Base-by-base conservation (phyloP, 1,140 invertebrate genomes). In the Drusus annulatus region DNA sequence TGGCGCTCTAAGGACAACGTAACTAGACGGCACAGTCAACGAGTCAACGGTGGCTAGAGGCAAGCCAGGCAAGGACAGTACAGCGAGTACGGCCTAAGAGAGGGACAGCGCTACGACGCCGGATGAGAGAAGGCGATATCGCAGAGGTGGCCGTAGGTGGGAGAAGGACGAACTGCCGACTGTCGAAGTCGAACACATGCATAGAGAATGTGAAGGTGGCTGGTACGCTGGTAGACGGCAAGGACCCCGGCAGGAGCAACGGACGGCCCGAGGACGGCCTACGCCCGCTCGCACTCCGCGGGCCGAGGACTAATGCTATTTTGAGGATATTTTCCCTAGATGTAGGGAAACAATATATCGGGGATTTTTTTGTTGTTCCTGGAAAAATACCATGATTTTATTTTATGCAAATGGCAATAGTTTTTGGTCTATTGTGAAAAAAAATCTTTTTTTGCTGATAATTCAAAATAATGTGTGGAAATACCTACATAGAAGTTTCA, bases 161-260 rank as follows among this genome's bases (percentile, higher is more conserved):
- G 75, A 77, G 36, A 77, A 63, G 75, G 75, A 77, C 75, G 45
- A 62, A 51, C 36, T 45, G 36, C n/a, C n/a, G n/a, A n/a, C n/a
- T n/a, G n/a, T n/a, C n/a, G n/a, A n/a, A n/a, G n/a, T 13, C 36
- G 36, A 45, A 45, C 36, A 13, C 36, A 45, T 16, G n/a, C 23
- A 77, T 51, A 21, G 21, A 62, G 75, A 77, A 51, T 63, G 58
- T 28, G 16, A 13, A 1, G 74, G 8, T 62, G 65, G 51, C 58
- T n/a, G n/a, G n/a, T n/a, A n/a, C n/a, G n/a, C n/a, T n/a, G 60
- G 5, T 21, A 16, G 63, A 69, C 78, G 63, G 78, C 78, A 79
- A 79, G 78, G 78, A 79, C 78, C 78, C 68, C 56, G 23, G 36
- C 17, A 79, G 78, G 78, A 79, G 78, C 78, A 79, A 73, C 69